Evolutionary conservation across 92 coral and sea anemone species (phyloP), one percentile per base, ranked within the genome.

Genomic region (Epizoanthus scotinus): DNA sequence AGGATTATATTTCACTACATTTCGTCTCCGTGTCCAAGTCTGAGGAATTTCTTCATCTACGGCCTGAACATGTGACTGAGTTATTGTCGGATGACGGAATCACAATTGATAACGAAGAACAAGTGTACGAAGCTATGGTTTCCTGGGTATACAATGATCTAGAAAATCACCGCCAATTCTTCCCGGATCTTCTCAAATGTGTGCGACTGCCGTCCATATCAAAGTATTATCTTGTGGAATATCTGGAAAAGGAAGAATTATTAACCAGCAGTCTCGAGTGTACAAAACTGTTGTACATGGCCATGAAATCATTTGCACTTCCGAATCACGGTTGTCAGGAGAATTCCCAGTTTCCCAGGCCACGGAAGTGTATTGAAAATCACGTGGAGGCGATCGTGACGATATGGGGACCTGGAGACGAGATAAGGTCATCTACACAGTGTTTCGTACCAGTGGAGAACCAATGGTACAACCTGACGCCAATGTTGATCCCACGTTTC

Each of bases 381-480:
- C 86, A 84, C 67, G 89, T 87, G 34, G 94, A 93, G 29, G 97
- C 98, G 3, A 94, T 96, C 53, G 88, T 96, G 64, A 94, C 97
- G 13, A 96, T 91, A 50, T 94, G 99, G 91, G 99, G 99, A 14
- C 97, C 98, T 84, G 99, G 93, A 27, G 93, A 94, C 78, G 99
- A 94, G 85, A 82, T 92, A 12, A 89, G 98, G 57, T 89, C 99
- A 29, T 93, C 98, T 38, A 93, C 97, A 60, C 97, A 96, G 87
- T 91, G 97, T 82, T 96, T 81, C 47, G 97, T 96, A 15, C 98
- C 99, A 25, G 56, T 90, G 20, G 86, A 86, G 31, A 90, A 91
- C 78, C 91, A 88, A 50, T 96, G 99, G 99, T 96, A 85, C 90
- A 93, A 92, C 73, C 82, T 96, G 68, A 90, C 99, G 67, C 92